A percentile compares a stretch with the other conserved stretches of the same genome.
phyloP scores from a whole-genome alignment of 2,888 invertebrate genomes.

The Parthenolecanium corni region DNA sequence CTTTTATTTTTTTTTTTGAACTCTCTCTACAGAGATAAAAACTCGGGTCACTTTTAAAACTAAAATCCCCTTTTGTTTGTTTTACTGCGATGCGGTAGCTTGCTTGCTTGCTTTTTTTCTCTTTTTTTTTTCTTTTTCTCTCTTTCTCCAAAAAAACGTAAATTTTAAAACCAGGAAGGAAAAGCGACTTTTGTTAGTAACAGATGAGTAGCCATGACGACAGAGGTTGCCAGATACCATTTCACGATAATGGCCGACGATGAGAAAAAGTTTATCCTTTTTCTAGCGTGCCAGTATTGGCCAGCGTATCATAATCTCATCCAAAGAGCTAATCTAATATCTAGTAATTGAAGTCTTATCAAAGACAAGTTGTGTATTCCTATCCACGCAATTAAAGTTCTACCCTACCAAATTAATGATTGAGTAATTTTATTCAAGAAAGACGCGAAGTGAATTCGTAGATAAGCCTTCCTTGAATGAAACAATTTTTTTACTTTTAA shows the following conservation, averaged over 20 bases:
- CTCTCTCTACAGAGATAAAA: slow-evolving; percentile 22
- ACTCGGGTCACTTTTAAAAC: slow-evolving; percentile 10
- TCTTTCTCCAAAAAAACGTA: slow-evolving; percentile 16
- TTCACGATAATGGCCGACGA: neutral
- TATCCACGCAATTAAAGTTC: too few species aligned
- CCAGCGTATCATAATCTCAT: too few species aligned
- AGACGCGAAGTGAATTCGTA: too few species aligned
- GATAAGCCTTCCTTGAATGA: too few species aligned
- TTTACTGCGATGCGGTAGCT: slow-evolving; percentile 14
- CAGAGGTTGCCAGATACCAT: slow-evolving; percentile 16
- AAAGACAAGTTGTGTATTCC: too few species aligned
- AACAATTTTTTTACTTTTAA: too few species aligned
- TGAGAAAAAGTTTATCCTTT: neutral
- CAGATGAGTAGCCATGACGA: slow-evolving; percentile 24
- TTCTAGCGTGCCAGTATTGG: neutral
- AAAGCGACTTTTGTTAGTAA: slow-evolving; percentile 26
- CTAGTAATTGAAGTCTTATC: too few species aligned
- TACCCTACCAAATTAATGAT: too few species aligned
- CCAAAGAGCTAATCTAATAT: too few species aligned
- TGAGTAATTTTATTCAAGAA: too few species aligned
- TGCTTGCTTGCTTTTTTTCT: slow-evolving; percentile 2
- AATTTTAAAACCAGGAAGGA: slow-evolving; percentile 28
- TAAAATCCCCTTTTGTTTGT: slow-evolving; percentile 19
- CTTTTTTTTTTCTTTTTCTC: slow-evolving; percentile 6
- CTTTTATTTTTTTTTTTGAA: slow-evolving; percentile 5